Base-by-base conservation (phyloP, 1,140 invertebrate species). In the Diprion similis region DNA sequence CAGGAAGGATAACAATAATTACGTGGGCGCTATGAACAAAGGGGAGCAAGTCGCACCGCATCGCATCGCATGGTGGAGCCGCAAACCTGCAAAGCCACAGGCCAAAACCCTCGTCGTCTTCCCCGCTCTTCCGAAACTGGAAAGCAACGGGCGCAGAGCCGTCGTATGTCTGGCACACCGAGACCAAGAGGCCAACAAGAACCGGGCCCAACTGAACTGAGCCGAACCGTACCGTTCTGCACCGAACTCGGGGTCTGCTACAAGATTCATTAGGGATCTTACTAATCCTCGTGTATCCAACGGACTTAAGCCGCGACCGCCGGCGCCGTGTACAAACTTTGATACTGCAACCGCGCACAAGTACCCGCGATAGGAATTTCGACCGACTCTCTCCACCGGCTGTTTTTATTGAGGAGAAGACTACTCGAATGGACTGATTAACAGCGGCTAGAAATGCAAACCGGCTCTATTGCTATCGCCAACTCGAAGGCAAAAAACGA, bases 231-330 rank as follows among this genome's bases (percentile, higher is more conserved):
- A 6, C 24, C 24, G 24, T 37, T 37, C 24, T 37, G 24, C 24
- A 37, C 24, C 24, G 24, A 37, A 37, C 24, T 59, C 51, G n/a
- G 24, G 51, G 51, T 59, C 51, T 59, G 51, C 11, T 59, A 15
- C 51, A 59, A 59, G 51, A 59, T 59, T 59, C 51, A 59, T 59
- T 59, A 59, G 51, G 51, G 51, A 59, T 59, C 51, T 59, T 59
- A 17, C 51, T 59, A 59, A 59, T 59, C 51, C 51, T 8, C 51
- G n/a, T 59, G 51, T 59, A 59, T 8, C 51, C 51, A 17, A 59
- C 51, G 51, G 51, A 59, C 51, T 59, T 59, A 59, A 59, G 51
- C 11, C 51, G 11, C 11, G 11, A 13, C 11, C 51, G 11, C 51
- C 51, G n/a, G 11, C n/a, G 51, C 51, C 51, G 11, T 59, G 51